Percentiles rank a stretch among this genome's conserved stretches.
Evolutionary conservation across 2,888 invertebrate genomes (phyloP).

Genomic region (Polydrusus tereticollis): DNA sequence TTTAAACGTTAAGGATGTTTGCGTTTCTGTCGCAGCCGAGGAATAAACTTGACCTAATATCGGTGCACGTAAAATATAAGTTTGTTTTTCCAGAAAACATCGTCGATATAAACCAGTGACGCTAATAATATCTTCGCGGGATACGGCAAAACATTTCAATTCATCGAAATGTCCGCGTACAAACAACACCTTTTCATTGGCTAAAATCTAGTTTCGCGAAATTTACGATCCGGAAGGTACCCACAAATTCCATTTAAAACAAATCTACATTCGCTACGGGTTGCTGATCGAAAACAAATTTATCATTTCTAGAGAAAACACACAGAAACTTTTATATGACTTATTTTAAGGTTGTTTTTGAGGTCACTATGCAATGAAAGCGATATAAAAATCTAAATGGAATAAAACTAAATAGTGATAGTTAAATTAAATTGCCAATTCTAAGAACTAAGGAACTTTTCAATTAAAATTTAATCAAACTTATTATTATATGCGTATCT

Average conservation of each 20-base stretch:
- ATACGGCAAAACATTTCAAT: slow-evolving; percentile 27
- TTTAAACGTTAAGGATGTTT: neutral
- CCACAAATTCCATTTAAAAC: slow-evolving; percentile 43
- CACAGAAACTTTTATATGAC: neutral
- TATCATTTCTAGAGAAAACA: slow-evolving; percentile 27
- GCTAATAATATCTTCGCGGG: slow-evolving; percentile 25
- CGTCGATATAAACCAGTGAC: slow-evolving; percentile 17
- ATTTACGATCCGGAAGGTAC: slow-evolving; percentile 36
- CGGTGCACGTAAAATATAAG: neutral
- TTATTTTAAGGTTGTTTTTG: slow-evolving; percentile 5
- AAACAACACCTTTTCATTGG: slow-evolving; percentile 44
- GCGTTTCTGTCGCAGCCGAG: neutral
- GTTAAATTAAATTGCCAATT: too few relatives aligned
- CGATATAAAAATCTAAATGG: neutral
- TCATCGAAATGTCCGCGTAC: slow-evolving; percentile 26
- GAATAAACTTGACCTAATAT: slow-evolving; percentile 5
- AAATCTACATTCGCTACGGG: slow-evolving; percentile 37
- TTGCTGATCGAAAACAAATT: slow-evolving; percentile 40
- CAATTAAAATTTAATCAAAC: too few relatives aligned
- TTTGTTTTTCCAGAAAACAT: slow-evolving; percentile 23
- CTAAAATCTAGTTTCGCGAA: slow-evolving; percentile 35
- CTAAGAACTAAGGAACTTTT: too few relatives aligned
- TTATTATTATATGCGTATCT: too few relatives aligned
- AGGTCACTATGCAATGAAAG: neutral
- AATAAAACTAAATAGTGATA: too few relatives aligned